Base-by-base conservation (phyloP, 2,113 vertebrate genomes). In the Pachyramphus minor region DNA sequence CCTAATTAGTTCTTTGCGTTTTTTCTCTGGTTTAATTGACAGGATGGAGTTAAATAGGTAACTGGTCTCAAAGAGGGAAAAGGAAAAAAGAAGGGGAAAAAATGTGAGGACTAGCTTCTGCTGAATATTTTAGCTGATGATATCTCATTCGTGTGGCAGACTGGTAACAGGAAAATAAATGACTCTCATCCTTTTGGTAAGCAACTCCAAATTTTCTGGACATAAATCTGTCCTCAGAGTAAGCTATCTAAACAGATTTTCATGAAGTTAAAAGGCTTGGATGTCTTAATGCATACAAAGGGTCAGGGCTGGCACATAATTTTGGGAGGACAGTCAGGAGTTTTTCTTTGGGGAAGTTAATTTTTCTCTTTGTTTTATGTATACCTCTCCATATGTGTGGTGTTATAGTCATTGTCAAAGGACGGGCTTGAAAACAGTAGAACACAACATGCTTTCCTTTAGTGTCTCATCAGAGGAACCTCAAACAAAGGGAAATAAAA, bases 21-120 rank as follows among this genome's bases (percentile, higher is more conserved):
- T 98, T 98, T 98, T 98, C 97, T 98, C 98, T 92, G 97, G 98
- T 98, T 98, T 99, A 99, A 99, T 99, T 99, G 99, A 99, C 99
- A 99, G 99, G 98, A 98, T 99, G 98, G 99, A 99, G 99, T 99
- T 99, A 99, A 99, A 99, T 99, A 98, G 98, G 98, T 98, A 98
- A 98, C 98, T 86, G 93, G 98, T 98, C 97, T 98, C 98, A 97
- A 96, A 98, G 97, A 98, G 97, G 96, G 97, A 97, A 97, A 98
- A 96, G 87, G 91, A 95, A 93, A 94, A 95, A 79, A 87, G n/a
- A 66, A 81, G 68, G 88, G 66, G 62, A 91, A 94, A 95, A 96
- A 96, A 95, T 93, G 96, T 89, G 97, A 97, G 93, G 97, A 98
- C 97, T 98, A 97, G 96, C 96, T 98, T 96, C 95, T 97, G 95